Percentiles rank a stretch among this genome's conserved stretches.
Evolutionary conservation across 2,113 vertebrate genomes (phyloP).

Genomic region (Talpa occidentalis): DNA sequence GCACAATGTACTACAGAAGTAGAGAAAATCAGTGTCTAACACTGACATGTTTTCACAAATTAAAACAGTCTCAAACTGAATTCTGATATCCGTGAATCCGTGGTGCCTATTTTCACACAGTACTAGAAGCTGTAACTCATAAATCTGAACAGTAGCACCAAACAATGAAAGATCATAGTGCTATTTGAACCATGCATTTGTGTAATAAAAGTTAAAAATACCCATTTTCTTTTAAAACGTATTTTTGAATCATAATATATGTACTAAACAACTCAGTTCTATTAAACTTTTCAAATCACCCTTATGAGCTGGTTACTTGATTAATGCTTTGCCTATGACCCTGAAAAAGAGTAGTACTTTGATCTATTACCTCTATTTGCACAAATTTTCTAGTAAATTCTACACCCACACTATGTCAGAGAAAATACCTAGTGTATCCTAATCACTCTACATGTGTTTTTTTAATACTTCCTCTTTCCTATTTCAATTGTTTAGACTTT

Average conservation of each 20-base stretch:
- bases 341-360: conserved; percentile 22
- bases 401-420: neutral
- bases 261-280: neutral
- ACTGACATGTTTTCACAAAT: neutral
- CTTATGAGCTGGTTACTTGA: neutral
- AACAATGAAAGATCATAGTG: conserved; percentile 23
- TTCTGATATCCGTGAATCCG: neutral
- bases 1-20: neutral
- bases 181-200: conserved; percentile 11
- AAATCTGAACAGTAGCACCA: conserved; percentile 2
- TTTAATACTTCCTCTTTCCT: neutral
- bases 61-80: neutral
- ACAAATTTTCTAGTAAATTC: neutral
- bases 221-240: neutral
- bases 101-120: neutral
- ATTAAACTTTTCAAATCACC: neutral
- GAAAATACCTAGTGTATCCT: neutral
- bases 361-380: neutral
- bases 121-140: neutral
- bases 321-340: neutral
- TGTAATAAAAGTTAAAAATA: conserved; percentile 18
- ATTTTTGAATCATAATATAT: neutral
- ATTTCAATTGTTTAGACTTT: neutral
- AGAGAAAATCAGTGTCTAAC: neutral
- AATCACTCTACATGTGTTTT: neutral